phyloP scores from a whole-genome alignment of 2,113 vertebrate species.

The Octodon degus region DNA sequence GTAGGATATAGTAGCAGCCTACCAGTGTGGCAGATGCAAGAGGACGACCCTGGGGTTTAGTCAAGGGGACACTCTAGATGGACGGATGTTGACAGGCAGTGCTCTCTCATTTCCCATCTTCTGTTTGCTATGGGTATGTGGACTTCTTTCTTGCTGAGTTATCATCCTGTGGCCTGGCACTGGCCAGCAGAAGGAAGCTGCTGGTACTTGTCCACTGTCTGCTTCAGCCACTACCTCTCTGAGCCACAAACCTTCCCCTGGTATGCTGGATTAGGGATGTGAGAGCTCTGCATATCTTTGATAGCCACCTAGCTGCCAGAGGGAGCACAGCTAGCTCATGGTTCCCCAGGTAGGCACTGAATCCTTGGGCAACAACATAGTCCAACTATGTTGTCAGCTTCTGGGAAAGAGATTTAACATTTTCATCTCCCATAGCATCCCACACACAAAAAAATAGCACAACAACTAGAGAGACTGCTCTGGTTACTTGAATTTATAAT shows the following conservation, averaged over 20 bases:
- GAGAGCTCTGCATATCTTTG: too few species aligned
- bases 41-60: rapidly evolving
- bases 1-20: not conserved
- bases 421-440: rapidly evolving
- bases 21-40: rapidly evolving
- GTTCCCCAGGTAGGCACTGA: not conserved
- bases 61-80: too few species aligned
- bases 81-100: rapidly evolving
- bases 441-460: rapidly evolving
- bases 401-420: not conserved
- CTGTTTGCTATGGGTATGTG: not conserved
- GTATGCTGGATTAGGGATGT: not conserved
- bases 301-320: not conserved
- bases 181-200: not conserved
- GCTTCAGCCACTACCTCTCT: not conserved
- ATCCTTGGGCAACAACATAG: too few species aligned
- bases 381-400: not conserved
- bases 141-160: not conserved
- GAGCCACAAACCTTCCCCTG: rapidly evolving
- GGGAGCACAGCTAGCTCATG: too few species aligned
- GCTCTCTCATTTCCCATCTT: too few species aligned
- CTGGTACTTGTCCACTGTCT: not conserved
- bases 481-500: not conserved
- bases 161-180: not conserved
- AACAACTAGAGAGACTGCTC: rapidly evolving